phyloP scores from a whole-genome alignment of 1,140 invertebrate genomes.

The Fopius arisanus region DNA sequence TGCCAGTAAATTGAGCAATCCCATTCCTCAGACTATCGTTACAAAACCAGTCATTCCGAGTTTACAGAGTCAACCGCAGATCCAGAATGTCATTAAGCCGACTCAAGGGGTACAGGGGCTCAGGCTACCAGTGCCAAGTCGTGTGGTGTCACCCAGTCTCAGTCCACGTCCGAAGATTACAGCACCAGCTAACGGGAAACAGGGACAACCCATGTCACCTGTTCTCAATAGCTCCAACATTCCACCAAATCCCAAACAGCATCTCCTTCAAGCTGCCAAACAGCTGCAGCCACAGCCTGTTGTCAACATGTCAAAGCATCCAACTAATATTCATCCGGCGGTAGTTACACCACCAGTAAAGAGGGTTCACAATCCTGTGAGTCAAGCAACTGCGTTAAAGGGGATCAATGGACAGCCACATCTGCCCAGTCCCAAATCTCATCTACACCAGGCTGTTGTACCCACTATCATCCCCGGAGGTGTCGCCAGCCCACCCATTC shows the following conservation, averaged over 20 bases:
- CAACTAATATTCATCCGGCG: slow-evolving; percentile 48
- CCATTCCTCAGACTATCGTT: slow-evolving; percentile 39
- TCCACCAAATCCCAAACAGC: slow-evolving; percentile 58
- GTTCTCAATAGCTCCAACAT: slow-evolving; percentile 52
- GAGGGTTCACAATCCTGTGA: slow-evolving; percentile 54
- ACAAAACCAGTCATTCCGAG: slow-evolving; percentile 44
- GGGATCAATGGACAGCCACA: slow-evolving; percentile 58
- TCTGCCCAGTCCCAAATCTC: slow-evolving; percentile 62
- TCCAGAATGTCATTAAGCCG: slow-evolving; percentile 57
- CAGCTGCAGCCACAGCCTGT: slow-evolving; percentile 44
- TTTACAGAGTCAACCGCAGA: slow-evolving; percentile 43
- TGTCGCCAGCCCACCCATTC: slow-evolving; percentile 69
- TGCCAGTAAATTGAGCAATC: slow-evolving; percentile 49
- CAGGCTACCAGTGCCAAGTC: slow-evolving; percentile 50
- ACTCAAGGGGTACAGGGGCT: slow-evolving; percentile 50
- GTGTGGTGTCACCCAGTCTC: slow-evolving; percentile 53
- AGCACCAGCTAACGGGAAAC: slow-evolving; percentile 41
- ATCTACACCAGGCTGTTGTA: slow-evolving; percentile 60
- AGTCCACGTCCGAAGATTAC: slow-evolving; percentile 48
- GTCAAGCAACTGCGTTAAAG: slow-evolving; percentile 51
- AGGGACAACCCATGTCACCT: slow-evolving; percentile 58
- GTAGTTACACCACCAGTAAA: slow-evolving; percentile 44
- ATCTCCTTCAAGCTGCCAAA: slow-evolving; percentile 57
- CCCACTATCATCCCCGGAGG: slow-evolving; percentile 64
- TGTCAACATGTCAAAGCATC: slow-evolving; percentile 52